Evolutionary conservation across 2,113 vertebrate species (phyloP).

Genomic region (Lipophrys pholis): DNA sequence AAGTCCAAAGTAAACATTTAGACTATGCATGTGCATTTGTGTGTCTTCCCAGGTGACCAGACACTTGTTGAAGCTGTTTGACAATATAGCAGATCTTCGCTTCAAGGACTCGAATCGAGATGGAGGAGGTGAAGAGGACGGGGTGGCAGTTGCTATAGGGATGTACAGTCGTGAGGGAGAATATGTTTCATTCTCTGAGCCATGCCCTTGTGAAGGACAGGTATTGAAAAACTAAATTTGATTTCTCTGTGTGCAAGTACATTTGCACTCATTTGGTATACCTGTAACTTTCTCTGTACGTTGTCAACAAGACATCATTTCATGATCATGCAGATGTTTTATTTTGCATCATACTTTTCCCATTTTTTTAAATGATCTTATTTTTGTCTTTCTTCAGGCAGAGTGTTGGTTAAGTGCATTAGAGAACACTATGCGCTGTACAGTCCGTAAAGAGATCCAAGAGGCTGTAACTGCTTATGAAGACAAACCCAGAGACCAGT

Average conservation of each 20-base stretch:
- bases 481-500: slow-evolving; percentile 83
- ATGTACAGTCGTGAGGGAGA: slow-evolving; percentile 85
- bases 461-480: slow-evolving; percentile 79
- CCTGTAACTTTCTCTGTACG: background rate
- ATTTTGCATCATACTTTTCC: too few species aligned
- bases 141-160: slow-evolving; percentile 64
- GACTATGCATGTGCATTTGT: background rate
- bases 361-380: too few species aligned
- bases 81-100: slow-evolving; percentile 83
- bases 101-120: slow-evolving; percentile 72
- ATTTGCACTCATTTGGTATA: too few species aligned
- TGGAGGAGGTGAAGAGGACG: slow-evolving; percentile 50
- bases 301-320: too few species aligned
- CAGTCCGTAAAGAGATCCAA: slow-evolving; percentile 79
- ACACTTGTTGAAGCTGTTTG: slow-evolving; percentile 84
- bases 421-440: slow-evolving; percentile 75
- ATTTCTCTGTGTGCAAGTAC: background rate
- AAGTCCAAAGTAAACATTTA: too few species aligned
- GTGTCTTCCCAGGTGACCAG: slow-evolving; percentile 78
- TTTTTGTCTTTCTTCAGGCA: slow-evolving; percentile 54
- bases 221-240: slow-evolving; percentile 44
- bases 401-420: slow-evolving; percentile 80
- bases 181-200: slow-evolving; percentile 78
- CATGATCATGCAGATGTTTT: too few species aligned
- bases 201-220: slow-evolving; percentile 79